Conservation (phyloP, 37 sponge, comb jelly and placozoan species). For the Haliclona indistincta region DNA sequence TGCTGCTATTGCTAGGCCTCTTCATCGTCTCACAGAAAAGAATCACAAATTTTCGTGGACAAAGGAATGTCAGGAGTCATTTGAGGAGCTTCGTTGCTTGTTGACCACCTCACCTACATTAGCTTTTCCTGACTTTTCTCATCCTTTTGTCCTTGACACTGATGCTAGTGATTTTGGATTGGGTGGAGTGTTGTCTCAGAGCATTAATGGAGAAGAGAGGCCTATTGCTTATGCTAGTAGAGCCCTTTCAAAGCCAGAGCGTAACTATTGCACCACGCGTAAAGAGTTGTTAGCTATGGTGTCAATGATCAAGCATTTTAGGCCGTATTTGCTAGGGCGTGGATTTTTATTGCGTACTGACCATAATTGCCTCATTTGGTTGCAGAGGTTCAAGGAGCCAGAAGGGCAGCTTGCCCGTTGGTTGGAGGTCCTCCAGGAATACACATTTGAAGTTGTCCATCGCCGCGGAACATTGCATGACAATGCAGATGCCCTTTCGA, state of each 20-base stretch:
- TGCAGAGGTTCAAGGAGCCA: constrained; percentile 1
- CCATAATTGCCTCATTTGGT: not conserved
- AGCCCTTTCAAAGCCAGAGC: not conserved
- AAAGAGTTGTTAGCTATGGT: too few relatives aligned
- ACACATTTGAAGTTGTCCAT: not conserved
- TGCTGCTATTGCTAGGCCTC: constrained; percentile 10
- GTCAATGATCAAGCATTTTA: not conserved
- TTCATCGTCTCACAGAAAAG: constrained; percentile 20
- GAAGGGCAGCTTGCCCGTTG: constrained; percentile 6
- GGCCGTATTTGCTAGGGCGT: constrained; percentile 5
- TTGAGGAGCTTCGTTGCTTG: not conserved
- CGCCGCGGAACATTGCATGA: constrained; percentile 1
- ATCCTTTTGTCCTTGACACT: not conserved
- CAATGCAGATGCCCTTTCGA: constrained; percentile 1
- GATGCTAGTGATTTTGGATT: constrained; percentile 3
- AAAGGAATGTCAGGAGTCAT: constrained; percentile 1
- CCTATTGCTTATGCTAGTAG: constrained; percentile 1
- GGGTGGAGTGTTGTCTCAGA: constrained; percentile 2
- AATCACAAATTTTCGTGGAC: not conserved
- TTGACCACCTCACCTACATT: not conserved
- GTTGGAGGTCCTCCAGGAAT: not conserved
- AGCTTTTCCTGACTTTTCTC: not conserved
- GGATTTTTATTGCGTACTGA: constrained; percentile 13
- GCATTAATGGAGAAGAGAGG: not conserved
- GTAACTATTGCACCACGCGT: not conserved